Base-by-base conservation (phyloP, 2,113 vertebrate genomes). In the Formicarius rufipectus region DNA sequence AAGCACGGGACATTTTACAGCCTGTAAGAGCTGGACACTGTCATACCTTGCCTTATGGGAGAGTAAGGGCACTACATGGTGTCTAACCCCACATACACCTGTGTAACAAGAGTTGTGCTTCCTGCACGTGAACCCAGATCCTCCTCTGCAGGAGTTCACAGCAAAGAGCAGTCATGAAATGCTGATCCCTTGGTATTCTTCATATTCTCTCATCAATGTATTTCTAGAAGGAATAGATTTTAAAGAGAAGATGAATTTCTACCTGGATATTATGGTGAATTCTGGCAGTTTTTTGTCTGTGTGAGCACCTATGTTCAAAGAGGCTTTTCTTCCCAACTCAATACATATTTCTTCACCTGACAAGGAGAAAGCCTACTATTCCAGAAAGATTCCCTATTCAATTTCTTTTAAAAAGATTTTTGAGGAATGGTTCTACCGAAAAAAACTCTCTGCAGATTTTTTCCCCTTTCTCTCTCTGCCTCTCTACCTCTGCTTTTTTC, bases 371-470 rank as follows among this genome's bases (percentile, higher is more conserved):
- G 30, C 7, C 42, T 7, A 76, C 24, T 74, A 73, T 56, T 94
- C 84, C 81, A 71, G 6, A 3, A 50, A 87, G 73, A 87, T 50
- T 62, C 81, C 35, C 37, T 92, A 76, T 64, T 47, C 73, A 49
- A 68, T 77, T 81, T 64, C 37, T 87, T 87, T 64, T 28, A 4
- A 17, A 75, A 93, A 28, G 9, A 67, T 47, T 78, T 63, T 27
- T 92, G 55, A 93, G 80, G 80, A 96, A 87, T 44, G 25, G 33
- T 56, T 93, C 52, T 77, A 73, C 30, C 50, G 52, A 95, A 52
- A 74, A 74, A 87, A 91, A 4, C 39, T 69, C 59, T 93, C 40
- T 66, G 25, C 67, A 80, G 60, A 22, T 30, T 52, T 64, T 67
- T 69, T n/a, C 24, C 49, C 39, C 73, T 62, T 50, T 62, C 55